phyloP scores from a whole-genome alignment of 30 jellyfish, hydroid and myxozoan species.

The Sanderia malayensis region DNA sequence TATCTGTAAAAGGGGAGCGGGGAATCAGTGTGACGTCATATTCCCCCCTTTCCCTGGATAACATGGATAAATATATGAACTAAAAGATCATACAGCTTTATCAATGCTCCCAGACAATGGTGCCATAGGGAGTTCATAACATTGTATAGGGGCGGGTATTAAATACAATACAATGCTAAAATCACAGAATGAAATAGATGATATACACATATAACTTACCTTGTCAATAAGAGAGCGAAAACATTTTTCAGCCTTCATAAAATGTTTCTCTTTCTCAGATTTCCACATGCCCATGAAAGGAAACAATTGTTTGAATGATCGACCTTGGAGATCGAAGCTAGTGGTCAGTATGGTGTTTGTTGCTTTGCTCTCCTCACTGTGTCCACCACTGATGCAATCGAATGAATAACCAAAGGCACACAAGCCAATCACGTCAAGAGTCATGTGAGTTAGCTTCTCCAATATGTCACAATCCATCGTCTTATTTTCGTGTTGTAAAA shows the following conservation, averaged over 20 bases:
- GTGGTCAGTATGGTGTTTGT: conserved; percentile 42
- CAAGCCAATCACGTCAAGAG: conserved; percentile 53
- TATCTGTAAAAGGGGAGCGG: too few relatives aligned
- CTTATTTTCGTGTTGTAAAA: not conserved
- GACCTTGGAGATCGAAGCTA: conserved; percentile 31
- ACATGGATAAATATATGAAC: too few relatives aligned
- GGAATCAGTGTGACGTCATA: too few relatives aligned
- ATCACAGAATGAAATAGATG: too few relatives aligned
- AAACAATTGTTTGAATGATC: conserved; percentile 26
- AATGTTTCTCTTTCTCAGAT: conserved; percentile 11
- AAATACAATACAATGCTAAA: too few relatives aligned
- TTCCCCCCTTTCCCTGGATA: too few relatives aligned
- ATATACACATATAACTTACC: conserved; percentile 4
- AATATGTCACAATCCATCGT: conserved; percentile 29
- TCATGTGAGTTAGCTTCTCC: conserved; percentile 48
- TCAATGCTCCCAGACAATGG: too few relatives aligned
- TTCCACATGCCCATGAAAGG: conserved; percentile 16
- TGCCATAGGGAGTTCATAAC: too few relatives aligned
- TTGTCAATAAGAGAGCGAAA: conserved; percentile 19
- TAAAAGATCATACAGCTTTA: too few relatives aligned
- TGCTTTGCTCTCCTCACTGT: conserved; percentile 58
- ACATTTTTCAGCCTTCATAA: conserved; percentile 31
- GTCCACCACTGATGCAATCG: conserved; percentile 46
- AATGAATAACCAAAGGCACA: conserved; percentile 65
- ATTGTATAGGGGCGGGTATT: too few relatives aligned